Evolutionary conservation across 2,888 invertebrate species (phyloP).

Genomic region (Fissipunctia ypsillon): DNA sequence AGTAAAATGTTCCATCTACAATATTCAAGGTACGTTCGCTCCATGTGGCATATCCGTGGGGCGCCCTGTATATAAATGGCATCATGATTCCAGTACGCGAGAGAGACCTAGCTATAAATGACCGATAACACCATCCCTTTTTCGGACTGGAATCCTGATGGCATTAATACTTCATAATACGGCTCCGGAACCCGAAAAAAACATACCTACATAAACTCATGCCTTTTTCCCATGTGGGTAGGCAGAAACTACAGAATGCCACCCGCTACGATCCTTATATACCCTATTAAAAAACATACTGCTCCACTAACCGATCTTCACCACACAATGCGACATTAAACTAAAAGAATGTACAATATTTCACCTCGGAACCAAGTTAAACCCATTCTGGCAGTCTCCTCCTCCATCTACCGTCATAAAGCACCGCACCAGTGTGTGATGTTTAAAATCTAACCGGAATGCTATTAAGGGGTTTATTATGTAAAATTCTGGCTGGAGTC

Average conservation of each 20-base stretch:
- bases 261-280: too few relatives aligned
- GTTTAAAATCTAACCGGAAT: conserved; percentile 71
- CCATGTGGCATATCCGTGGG: too few relatives aligned
- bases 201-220: neutral
- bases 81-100: too few relatives aligned
- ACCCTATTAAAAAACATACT: neutral
- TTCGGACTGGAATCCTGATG: too few relatives aligned
- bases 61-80: too few relatives aligned
- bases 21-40: too few relatives aligned
- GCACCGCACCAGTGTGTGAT: conserved; percentile 59
- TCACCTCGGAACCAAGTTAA: conserved; percentile 42
- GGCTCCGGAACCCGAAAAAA: neutral
- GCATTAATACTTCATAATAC: too few relatives aligned
- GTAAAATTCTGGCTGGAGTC: conserved; percentile 74
- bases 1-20: too few relatives aligned
- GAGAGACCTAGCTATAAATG: too few relatives aligned
- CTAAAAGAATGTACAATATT: conserved; percentile 50
- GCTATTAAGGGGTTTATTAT: conserved; percentile 75
- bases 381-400: conserved; percentile 53
- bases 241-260: neutral
- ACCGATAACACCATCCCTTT: too few relatives aligned
- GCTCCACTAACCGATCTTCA: neutral
- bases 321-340: conserved; percentile 24
- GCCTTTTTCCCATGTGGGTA: neutral
- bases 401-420: conserved; percentile 50